Conservation (phyloP, 2,797 vertebrate species). For the Xyrichtys novacula region DNA sequence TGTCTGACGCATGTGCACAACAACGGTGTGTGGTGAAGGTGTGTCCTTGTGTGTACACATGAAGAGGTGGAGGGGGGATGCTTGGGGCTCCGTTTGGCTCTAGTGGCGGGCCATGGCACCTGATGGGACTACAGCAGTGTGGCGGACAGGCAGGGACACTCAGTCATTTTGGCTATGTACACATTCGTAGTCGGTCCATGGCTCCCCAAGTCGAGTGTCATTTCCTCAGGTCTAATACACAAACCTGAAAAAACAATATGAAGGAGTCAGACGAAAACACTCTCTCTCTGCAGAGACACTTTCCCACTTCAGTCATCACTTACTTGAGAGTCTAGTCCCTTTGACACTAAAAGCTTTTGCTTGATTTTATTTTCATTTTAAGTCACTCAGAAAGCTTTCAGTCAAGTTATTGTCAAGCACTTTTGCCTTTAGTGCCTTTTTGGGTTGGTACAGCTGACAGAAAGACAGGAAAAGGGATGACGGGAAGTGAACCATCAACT, state of each 20-base stretch:
- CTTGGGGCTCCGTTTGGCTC: slow-evolving; percentile 75
- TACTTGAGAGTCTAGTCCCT: background rate
- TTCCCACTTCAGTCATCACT: background rate
- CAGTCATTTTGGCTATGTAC: slow-evolving; percentile 99
- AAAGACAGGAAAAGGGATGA: too few relatives aligned
- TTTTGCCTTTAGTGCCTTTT: too few relatives aligned
- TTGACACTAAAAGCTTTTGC: background rate
- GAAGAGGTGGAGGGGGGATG: slow-evolving; percentile 44
- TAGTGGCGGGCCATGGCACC: slow-evolving; percentile 91
- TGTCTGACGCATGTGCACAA: slow-evolving; percentile 62
- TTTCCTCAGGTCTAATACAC: slow-evolving; percentile 99
- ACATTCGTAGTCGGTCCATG: slow-evolving; percentile 99
- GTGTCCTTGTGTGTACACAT: slow-evolving; percentile 79
- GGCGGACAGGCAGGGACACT: slow-evolving; percentile 92
- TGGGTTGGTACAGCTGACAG: too few relatives aligned
- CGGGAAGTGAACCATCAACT: too few relatives aligned
- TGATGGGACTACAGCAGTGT: slow-evolving; percentile 96
- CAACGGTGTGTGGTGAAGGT: slow-evolving; percentile 37
- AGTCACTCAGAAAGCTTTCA: background rate
- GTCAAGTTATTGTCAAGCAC: too few relatives aligned
- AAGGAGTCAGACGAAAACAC: slow-evolving; percentile 17
- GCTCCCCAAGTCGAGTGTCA: slow-evolving; percentile 93
- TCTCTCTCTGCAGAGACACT: too few relatives aligned
- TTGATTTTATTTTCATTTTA: background rate
- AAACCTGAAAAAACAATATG: slow-evolving; percentile 89